These are phyloP conservation scores for Phyllotreta cruciferae DNA, from an alignment of 2,888 invertebrate species.

Conservation along the genomic window DNA sequence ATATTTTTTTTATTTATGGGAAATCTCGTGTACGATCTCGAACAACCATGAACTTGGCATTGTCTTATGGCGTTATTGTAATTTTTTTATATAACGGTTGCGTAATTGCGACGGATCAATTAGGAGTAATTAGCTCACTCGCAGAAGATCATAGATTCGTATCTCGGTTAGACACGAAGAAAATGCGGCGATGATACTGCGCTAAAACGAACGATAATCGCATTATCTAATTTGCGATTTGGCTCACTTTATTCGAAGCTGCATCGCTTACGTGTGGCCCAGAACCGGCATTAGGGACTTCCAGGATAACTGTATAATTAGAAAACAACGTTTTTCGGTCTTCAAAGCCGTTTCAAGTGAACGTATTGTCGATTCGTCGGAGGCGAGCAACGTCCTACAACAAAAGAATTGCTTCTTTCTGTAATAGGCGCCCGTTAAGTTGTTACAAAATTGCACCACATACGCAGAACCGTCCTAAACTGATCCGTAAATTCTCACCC, in stretches of 20 bases:
- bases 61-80: constrained; percentile 28
- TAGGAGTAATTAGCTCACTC: constrained; percentile 23
- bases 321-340: neutral
- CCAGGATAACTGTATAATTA: constrained; percentile 12
- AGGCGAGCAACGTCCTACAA: constrained; percentile 43
- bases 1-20: constrained; percentile 30
- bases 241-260: too few species aligned
- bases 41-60: constrained; percentile 38
- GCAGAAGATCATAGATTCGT: constrained; percentile 7
- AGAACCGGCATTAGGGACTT: too few species aligned
- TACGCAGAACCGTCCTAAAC: constrained; percentile 10
- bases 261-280: too few species aligned
- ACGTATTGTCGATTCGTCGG: constrained; percentile 27
- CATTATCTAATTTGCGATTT: too few species aligned
- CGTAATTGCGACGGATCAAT: constrained; percentile 21
- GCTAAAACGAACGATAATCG: too few species aligned
- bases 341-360: constrained; percentile 14
- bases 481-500: too few species aligned
- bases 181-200: too few species aligned
- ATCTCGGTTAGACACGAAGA: constrained; percentile 15
- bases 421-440: constrained; percentile 31
- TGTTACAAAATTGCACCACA: constrained; percentile 34
- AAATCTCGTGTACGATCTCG: constrained; percentile 32
- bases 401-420: constrained; percentile 43
- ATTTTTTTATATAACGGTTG: constrained; percentile 26